Conservation (phyloP, 2,888 invertebrate species). For the Meloe dianella region DNA sequence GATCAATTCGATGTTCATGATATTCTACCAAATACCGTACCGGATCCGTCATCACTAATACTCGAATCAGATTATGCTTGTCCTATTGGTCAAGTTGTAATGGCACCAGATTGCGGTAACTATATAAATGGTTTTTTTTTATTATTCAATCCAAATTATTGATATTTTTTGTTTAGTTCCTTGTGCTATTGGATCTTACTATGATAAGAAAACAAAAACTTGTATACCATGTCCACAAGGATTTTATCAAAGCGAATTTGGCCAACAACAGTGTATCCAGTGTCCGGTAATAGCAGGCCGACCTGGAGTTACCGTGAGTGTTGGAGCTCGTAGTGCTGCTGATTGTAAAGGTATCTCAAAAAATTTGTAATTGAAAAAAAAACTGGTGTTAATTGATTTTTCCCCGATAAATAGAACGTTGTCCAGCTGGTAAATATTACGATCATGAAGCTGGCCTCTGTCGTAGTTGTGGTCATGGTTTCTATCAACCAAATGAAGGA, state of each 20-base stretch:
- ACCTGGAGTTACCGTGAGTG: slow-evolving; percentile 84
- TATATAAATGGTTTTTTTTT: slow-evolving; percentile 24
- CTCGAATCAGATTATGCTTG: slow-evolving; percentile 93
- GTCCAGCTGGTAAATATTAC: slow-evolving; percentile 93
- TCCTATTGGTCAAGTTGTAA: slow-evolving; percentile 90
- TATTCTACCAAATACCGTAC: slow-evolving; percentile 91
- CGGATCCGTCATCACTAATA: slow-evolving; percentile 86
- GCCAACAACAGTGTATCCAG: slow-evolving; percentile 84
- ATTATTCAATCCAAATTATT: neutral
- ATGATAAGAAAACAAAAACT: slow-evolving; percentile 74
- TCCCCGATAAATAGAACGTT: slow-evolving; percentile 71
- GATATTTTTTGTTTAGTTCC: slow-evolving; percentile 67
- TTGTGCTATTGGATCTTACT: slow-evolving; percentile 90
- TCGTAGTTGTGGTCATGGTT: slow-evolving; percentile 91
- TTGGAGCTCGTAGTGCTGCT: slow-evolving; percentile 85
- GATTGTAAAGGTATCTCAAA: slow-evolving; percentile 77
- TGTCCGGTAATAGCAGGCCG: slow-evolving; percentile 93
- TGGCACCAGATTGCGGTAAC: slow-evolving; percentile 91
- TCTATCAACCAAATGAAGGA: slow-evolving; percentile 89
- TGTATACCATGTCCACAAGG: slow-evolving; percentile 88
- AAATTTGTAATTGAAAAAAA: neutral
- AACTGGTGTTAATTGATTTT: slow-evolving; percentile 16
- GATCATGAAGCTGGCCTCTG: slow-evolving; percentile 89
- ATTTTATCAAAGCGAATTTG: slow-evolving; percentile 91
- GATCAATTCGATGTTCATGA: slow-evolving; percentile 93